phyloP scores from a whole-genome alignment of 2,797 vertebrate genomes.

The Anniella stebbinsi region DNA sequence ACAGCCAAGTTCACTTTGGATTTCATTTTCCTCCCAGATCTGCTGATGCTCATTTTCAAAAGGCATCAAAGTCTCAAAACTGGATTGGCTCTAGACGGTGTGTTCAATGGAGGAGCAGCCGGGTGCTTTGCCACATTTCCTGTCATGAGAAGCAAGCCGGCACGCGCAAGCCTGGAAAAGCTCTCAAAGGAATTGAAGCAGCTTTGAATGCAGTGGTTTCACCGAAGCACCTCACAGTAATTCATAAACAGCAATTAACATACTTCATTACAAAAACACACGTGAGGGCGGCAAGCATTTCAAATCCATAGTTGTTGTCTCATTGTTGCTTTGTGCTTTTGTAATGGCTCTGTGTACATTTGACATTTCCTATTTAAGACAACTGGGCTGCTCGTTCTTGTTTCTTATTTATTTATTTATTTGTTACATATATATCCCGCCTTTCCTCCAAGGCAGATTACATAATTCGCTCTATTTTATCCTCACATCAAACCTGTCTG shows the following conservation, averaged over 20 bases:
- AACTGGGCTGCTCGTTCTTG: background rate
- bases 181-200: background rate
- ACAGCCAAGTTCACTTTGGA: background rate
- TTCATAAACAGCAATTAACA: constrained; percentile 15
- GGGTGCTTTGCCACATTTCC: background rate
- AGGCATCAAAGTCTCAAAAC: background rate
- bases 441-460: too few relatives aligned
- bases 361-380: background rate
- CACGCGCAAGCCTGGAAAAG: too few relatives aligned
- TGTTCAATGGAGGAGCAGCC: background rate
- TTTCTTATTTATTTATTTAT: background rate
- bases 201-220: background rate
- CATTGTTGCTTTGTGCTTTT: background rate
- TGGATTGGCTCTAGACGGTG: too few relatives aligned
- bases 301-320: too few relatives aligned
- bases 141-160: background rate
- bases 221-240: background rate
- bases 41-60: background rate
- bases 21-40: background rate
- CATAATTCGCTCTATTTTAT: too few relatives aligned
- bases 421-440: too few relatives aligned
- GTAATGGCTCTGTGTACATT: background rate
- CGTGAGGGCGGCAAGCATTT: background rate
- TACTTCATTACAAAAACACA: background rate
- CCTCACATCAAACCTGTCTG: too few relatives aligned